These are phyloP conservation scores for Drosophila nigritarsus DNA, from an alignment of 2,888 invertebrate species.

Conservation along the genomic window DNA sequence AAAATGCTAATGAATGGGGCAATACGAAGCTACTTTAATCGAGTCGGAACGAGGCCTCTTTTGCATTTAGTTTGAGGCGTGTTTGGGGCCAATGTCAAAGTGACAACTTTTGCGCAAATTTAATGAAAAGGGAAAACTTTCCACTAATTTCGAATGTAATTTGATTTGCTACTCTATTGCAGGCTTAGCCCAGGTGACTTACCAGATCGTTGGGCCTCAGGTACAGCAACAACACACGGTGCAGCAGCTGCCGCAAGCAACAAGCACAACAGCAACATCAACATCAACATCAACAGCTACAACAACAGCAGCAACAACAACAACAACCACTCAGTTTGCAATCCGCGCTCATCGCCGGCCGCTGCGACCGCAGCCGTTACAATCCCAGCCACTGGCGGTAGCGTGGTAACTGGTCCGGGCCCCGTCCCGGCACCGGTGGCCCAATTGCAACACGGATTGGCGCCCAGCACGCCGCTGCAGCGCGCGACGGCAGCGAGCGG, in stretches of 20 bases:
- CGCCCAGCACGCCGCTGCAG: conserved; percentile 73
- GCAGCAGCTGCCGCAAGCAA: conserved; percentile 43
- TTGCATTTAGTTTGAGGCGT: conserved; percentile 18
- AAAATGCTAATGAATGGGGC: conserved; percentile 49
- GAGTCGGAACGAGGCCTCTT: conserved; percentile 36
- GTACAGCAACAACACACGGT: conserved; percentile 69
- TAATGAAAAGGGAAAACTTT: conserved; percentile 9
- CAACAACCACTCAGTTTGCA: conserved; percentile 79
- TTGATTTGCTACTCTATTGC: conserved; percentile 84
- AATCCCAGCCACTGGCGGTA: conserved; percentile 73
- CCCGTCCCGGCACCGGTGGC: conserved; percentile 44
- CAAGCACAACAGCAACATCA: conserved; percentile 38
- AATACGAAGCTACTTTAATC: conserved; percentile 37
- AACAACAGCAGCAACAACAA: conserved; percentile 31
- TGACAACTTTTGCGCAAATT: neutral
- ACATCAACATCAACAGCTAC: conserved; percentile 25
- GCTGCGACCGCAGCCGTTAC: conserved; percentile 84
- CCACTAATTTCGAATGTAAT: conserved; percentile 13
- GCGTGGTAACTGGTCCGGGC: conserved; percentile 55
- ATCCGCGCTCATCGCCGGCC: conserved; percentile 86
- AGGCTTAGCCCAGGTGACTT: conserved; percentile 97
- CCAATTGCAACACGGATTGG: conserved; percentile 72
- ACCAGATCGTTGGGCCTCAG: conserved; percentile 86
- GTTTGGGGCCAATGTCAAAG: conserved; percentile 12
- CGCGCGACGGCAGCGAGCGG: conserved; percentile 68